Base-by-base conservation (phyloP, 2,888 invertebrate species). In the Cosmia pyralina region DNA sequence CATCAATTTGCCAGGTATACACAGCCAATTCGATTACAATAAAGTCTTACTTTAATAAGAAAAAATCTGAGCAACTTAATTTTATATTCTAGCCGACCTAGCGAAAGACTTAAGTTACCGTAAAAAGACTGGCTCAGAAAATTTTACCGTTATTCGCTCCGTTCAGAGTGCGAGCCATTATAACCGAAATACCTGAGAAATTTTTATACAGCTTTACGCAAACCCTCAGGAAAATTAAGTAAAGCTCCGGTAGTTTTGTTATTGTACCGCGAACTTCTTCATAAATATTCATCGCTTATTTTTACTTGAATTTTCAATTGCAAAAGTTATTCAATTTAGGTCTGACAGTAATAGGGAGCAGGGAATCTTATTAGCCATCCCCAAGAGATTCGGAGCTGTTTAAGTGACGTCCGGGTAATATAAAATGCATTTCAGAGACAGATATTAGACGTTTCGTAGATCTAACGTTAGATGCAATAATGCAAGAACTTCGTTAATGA, bases 401-500 rank as follows among this genome's bases (percentile, higher is more conserved):
- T 81, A 89, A 90, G 88, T 89, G 91, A 89, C 90, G 84, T 81
- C 85, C 82, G 87, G 76, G 83, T 89, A 85, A 88, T 91, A 90
- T 91, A 89, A 93, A 94, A 93, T 93, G 94, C 94, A 94, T 92
- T 93, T 91, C 84, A 85, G 85, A 87, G 81, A 86, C 82, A 82
- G 76, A 86, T 90, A 89, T 91, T 87, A 90, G 88, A 86, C 84
- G 81, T 81, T 84, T 60, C 82, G 65, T 66, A 65, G 69, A 90
- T 91, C 90, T 92, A 90, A 92, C 91, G 92, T 89, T 92, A 91
- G 92, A 91, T 95, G 94, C 95, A 94, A 93, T 93, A 95, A 93
- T 93, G 94, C 93, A 94, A 89, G 93, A 93, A 93, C 89, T 93
- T 93, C 86, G 91, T 90, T 95, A 95, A 95, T 95, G 95, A 95